These are phyloP conservation scores for Triplophysa bombifrons DNA, from an alignment of 2,797 vertebrate species.

Conservation along the genomic window DNA sequence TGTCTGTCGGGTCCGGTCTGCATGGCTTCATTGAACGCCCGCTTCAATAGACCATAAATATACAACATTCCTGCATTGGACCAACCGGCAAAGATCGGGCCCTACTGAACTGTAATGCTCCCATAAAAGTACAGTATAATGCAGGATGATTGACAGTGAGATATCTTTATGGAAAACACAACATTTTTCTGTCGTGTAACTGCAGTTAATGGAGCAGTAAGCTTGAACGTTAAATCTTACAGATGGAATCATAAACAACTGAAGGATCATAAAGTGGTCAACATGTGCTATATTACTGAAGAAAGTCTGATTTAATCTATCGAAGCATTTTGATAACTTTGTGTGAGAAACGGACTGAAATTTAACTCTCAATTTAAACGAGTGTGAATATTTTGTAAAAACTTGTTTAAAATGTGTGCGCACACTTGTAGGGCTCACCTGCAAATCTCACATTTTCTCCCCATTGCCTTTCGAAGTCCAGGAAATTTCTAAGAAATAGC, in stretches of 20 bases:
- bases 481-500: not conserved
- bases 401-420: not conserved
- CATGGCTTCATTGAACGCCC: constrained; percentile 37
- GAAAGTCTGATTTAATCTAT: too few species aligned
- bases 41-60: constrained; percentile 32
- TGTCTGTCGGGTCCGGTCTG: constrained; percentile 48
- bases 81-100: constrained; percentile 17
- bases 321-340: too few species aligned
- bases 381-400: not conserved
- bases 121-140: constrained; percentile 19
- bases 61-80: constrained; percentile 43
- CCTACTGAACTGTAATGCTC: constrained; percentile 4
- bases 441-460: constrained; percentile 16
- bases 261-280: not conserved
- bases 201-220: not conserved
- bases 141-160: constrained; percentile 16
- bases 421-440: not conserved
- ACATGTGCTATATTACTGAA: not conserved
- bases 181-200: not conserved
- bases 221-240: too few species aligned
- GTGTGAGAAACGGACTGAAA: too few species aligned
- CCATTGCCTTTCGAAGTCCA: not conserved
- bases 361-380: not conserved
- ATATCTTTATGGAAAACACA: constrained; percentile 1
- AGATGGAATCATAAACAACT: too few species aligned